A percentile compares a stretch with the other conserved stretches of the same genome.
Conservation (phyloP, 2,113 vertebrate genomes). For the Ictalurus furcatus region DNA sequence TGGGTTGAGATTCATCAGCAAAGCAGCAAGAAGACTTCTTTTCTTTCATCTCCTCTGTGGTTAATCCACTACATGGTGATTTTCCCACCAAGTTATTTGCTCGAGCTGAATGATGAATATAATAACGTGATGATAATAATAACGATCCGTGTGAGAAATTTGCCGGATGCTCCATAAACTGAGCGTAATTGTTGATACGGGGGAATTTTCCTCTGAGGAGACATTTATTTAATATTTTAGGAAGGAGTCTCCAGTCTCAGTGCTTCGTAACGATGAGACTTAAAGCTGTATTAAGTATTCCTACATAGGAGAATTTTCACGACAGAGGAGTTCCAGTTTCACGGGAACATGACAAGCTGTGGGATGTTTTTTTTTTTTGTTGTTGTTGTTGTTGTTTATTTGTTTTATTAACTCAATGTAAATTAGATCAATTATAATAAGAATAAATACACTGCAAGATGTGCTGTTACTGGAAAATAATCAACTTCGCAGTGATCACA, state of each 20-base stretch:
- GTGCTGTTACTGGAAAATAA: neutral
- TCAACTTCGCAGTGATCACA: neutral
- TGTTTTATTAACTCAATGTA: neutral
- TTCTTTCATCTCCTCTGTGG: conserved; percentile 2
- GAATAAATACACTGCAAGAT: neutral
- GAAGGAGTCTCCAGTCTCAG: too few relatives aligned
- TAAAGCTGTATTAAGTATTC: neutral
- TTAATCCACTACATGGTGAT: neutral
- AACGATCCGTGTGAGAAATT: too few relatives aligned
- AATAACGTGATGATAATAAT: neutral
- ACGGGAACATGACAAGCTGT: neutral
- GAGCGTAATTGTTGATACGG: too few relatives aligned
- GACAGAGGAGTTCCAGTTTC: neutral
- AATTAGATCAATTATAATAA: neutral
- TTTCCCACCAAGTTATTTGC: neutral
- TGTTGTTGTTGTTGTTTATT: neutral
- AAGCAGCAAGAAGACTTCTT: conserved; percentile 39
- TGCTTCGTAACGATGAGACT: too few relatives aligned
- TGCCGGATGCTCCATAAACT: too few relatives aligned
- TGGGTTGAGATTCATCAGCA: conserved; percentile 53
- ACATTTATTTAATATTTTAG: too few relatives aligned
- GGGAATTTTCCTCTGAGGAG: too few relatives aligned
- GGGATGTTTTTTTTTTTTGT: neutral
- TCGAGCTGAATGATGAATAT: neutral
- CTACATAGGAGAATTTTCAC: neutral